Conservation (phyloP, 2,113 vertebrate genomes). For the Amphilophus citrinellus region DNA sequence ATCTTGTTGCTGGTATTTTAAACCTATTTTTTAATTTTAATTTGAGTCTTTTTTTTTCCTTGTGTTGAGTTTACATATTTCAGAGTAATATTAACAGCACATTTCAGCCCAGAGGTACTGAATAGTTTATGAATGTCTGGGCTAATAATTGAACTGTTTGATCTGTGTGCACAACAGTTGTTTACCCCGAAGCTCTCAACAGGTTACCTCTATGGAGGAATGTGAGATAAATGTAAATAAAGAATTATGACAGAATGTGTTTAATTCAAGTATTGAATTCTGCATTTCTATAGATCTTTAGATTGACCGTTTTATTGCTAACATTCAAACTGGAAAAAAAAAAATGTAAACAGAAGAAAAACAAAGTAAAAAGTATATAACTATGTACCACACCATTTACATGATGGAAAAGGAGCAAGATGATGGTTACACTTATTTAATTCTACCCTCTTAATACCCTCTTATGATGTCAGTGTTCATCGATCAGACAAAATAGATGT, state of each 20-base stretch:
- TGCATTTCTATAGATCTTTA: no score
- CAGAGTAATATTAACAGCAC: not conserved
- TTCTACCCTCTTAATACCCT: no score
- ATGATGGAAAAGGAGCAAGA: no score
- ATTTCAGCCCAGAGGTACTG: not conserved
- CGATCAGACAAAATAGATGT: no score
- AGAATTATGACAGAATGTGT: not conserved
- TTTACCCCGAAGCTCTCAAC: not conserved
- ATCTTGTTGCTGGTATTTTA: not conserved
- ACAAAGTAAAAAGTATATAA: no score
- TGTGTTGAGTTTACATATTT: not conserved
- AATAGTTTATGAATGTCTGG: not conserved
- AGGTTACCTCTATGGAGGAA: not conserved
- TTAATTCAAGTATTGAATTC: not conserved
- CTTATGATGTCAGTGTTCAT: no score
- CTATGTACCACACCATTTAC: no score
- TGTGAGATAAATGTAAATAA: not conserved
- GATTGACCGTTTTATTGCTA: no score
- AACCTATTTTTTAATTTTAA: rapidly evolving
- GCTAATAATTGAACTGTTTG: not conserved
- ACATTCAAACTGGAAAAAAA: no score
- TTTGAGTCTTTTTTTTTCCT: no score
- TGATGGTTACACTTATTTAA: no score
- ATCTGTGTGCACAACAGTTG: not conserved
- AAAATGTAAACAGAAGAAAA: no score